phyloP scores from a whole-genome alignment of 2,888 invertebrate genomes.

The Tricholauxania praeusta region DNA sequence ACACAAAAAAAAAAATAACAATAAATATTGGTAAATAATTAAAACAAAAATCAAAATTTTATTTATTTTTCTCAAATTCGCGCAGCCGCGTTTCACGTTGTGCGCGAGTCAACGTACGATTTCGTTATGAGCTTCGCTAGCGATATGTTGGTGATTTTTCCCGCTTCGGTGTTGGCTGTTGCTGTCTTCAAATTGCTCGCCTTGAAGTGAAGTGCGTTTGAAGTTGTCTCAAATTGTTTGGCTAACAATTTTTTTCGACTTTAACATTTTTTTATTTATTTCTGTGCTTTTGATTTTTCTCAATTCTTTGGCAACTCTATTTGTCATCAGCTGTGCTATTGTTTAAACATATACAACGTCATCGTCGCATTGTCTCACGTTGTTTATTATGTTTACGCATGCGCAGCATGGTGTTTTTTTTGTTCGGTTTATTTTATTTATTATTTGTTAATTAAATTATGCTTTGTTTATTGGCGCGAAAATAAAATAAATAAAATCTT shows the following conservation, averaged over 20 bases:
- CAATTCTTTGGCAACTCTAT: not conserved
- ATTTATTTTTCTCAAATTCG: not conserved
- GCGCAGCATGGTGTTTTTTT: not conserved
- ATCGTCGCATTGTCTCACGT: not conserved
- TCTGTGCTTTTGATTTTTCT: not conserved
- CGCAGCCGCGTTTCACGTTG: not conserved
- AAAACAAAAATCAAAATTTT: not conserved
- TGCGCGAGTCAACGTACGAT: conserved; percentile 59
- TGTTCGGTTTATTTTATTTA: not conserved
- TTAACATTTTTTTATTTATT: conserved; percentile 7
- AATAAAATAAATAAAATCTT: too few species aligned
- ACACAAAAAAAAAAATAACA: not conserved
- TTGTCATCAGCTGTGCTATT: not conserved
- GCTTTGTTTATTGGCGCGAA: not conserved
- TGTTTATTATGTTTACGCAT: not conserved
- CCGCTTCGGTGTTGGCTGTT: conserved; percentile 24
- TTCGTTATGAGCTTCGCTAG: conserved; percentile 58
- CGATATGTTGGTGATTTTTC: conserved; percentile 49
- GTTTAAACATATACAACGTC: not conserved
- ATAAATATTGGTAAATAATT: not conserved
- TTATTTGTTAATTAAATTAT: conserved; percentile 8
- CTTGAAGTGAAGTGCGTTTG: conserved; percentile 29
- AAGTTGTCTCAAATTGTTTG: conserved; percentile 34
- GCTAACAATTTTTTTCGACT: conserved; percentile 10
- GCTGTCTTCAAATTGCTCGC: conserved; percentile 26